A percentile compares a stretch with the other conserved stretches of the same genome.
Evolutionary conservation across 2,113 vertebrate species (phyloP).

Genomic region (Amblyopsis rosae): DNA sequence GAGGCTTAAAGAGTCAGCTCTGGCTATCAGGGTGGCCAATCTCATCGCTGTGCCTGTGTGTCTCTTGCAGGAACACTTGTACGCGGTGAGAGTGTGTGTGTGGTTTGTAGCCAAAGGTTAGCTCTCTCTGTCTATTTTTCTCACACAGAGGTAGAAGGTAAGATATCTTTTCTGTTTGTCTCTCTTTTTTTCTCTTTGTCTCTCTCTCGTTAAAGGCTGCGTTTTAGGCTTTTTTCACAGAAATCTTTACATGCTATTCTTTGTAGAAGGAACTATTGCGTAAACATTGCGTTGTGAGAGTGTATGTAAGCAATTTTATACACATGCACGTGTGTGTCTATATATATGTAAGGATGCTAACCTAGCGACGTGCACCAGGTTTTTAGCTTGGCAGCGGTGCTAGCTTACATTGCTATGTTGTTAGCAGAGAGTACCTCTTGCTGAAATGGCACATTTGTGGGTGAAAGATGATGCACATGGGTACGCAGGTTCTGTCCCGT

Average conservation of each 20-base stretch:
- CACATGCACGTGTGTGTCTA: neutral
- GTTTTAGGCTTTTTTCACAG: slow-evolving; percentile 18
- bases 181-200: slow-evolving; percentile 13
- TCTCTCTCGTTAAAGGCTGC: neutral
- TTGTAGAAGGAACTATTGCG: neutral
- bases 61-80: slow-evolving; percentile 21
- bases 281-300: neutral
- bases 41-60: slow-evolving; percentile 52
- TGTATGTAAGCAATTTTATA: neutral
- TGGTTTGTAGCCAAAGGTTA: slow-evolving; percentile 48
- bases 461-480: too few species aligned
- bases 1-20: slow-evolving; percentile 66
- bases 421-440: too few species aligned
- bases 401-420: too few species aligned
- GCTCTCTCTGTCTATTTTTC: slow-evolving; percentile 23
- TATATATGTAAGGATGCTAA: too few species aligned
- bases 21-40: slow-evolving; percentile 67
- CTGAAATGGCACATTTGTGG: too few species aligned
- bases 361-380: too few species aligned
- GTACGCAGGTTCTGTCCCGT: too few species aligned
- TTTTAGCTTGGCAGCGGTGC: too few species aligned
- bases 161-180: slow-evolving; percentile 45
- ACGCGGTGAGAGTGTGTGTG: neutral
- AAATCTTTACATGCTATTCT: slow-evolving; percentile 25
- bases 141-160: slow-evolving; percentile 60